Evolutionary conservation across 2,113 vertebrate species (phyloP).

Genomic region (Antennarius striatus): DNA sequence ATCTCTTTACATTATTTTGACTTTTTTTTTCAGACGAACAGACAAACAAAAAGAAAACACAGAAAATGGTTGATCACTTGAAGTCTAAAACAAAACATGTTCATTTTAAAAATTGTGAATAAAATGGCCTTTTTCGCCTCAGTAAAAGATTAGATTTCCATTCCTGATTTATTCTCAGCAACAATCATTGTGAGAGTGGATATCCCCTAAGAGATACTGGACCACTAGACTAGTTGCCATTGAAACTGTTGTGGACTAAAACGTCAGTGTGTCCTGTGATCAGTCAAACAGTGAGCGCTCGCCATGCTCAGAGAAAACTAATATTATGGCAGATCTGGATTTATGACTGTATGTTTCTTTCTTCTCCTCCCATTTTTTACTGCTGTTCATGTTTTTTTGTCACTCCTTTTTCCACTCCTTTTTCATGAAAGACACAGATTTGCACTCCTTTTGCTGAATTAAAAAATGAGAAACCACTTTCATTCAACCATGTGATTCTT

Average conservation of each 20-base stretch:
- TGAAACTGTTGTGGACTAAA: slow-evolving; percentile 22
- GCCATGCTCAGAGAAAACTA: slow-evolving; percentile 52
- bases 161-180: no score
- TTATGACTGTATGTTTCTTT: slow-evolving; percentile 36
- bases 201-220: neutral
- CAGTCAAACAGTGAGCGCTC: slow-evolving; percentile 46
- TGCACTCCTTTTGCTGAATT: neutral
- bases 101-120: no score
- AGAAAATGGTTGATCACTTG: no score
- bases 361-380: slow-evolving; percentile 28
- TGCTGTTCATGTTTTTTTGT: slow-evolving; percentile 22
- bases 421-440: slow-evolving; percentile 8
- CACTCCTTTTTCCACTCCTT: neutral
- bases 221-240: no score
- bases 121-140: no score
- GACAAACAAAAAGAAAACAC: no score
- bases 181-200: slow-evolving; percentile 4
- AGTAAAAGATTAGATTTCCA: no score
- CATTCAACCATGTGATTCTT: slow-evolving; percentile 6
- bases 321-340: slow-evolving; percentile 50
- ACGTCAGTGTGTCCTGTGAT: slow-evolving; percentile 54
- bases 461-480: neutral
- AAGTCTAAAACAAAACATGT: no score
- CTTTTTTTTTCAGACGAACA: no score
- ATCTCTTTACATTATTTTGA: no score